phyloP scores from a whole-genome alignment of 2,888 invertebrate genomes.

The Nemotelus nigrinus region DNA sequence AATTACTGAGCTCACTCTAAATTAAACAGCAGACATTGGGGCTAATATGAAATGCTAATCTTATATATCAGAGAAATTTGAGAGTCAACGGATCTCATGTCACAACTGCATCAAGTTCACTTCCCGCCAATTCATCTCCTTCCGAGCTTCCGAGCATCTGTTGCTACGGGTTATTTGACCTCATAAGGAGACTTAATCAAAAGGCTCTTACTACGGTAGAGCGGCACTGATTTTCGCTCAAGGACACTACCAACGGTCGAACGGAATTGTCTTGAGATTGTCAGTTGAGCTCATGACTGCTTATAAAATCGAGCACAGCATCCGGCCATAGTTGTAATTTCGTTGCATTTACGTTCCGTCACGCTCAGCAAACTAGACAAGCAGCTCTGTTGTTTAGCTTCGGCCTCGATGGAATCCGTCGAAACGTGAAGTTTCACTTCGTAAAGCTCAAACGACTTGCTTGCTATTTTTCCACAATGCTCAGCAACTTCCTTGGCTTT shows the following conservation, averaged over 20 bases:
- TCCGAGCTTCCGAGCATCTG: too few species aligned
- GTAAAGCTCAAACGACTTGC: conserved; percentile 17
- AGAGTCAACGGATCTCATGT: too few species aligned
- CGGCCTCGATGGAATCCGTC: not conserved
- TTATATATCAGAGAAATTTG: too few species aligned
- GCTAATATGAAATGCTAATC: too few species aligned
- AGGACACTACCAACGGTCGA: not conserved
- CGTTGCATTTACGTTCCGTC: conserved; percentile 34
- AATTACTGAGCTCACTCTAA: not conserved
- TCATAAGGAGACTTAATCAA: too few species aligned
- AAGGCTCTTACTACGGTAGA: too few species aligned
- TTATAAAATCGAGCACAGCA: not conserved
- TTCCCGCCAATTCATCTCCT: too few species aligned
- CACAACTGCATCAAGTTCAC: too few species aligned
- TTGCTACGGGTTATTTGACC: too few species aligned
- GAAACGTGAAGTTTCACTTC: conserved; percentile 21
- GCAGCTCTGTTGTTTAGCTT: conserved; percentile 1
- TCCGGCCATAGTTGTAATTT: not conserved
- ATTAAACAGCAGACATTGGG: too few species aligned
- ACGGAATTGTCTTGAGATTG: not conserved
- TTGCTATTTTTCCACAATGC: conserved; percentile 17
- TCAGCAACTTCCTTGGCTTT: not conserved
- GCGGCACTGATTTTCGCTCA: conserved; percentile 1
- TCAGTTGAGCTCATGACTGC: conserved; percentile 3
- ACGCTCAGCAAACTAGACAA: conserved; percentile 33